Conservation (phyloP, 2,888 invertebrate species). For the Aphodius granarius region DNA sequence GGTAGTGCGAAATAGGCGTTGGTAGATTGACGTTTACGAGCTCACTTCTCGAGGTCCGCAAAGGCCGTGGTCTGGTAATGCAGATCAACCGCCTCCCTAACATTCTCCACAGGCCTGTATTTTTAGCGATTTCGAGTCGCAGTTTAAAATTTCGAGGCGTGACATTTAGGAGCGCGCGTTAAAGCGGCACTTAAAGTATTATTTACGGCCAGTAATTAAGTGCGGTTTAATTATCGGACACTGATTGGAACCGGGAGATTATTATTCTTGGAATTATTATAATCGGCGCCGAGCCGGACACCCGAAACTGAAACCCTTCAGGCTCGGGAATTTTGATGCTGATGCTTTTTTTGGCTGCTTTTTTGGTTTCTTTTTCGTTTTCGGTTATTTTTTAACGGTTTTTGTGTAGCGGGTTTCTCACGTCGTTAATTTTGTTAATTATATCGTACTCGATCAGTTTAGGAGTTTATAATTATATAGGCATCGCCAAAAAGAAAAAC, state of each 20-base stretch:
- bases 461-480: background rate
- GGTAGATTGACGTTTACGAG: slow-evolving; percentile 49
- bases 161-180: slow-evolving; percentile 55
- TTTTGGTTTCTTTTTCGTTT: background rate
- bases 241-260: slow-evolving; percentile 49
- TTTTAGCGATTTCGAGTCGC: slow-evolving; percentile 47
- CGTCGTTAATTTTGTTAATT: background rate
- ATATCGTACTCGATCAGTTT: background rate
- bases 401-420: background rate
- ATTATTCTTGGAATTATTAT: slow-evolving; percentile 49
- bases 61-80: background rate
- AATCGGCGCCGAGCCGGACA: slow-evolving; percentile 15
- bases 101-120: slow-evolving; percentile 42
- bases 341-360: background rate
- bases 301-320: slow-evolving; percentile 11
- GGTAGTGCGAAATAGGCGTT: slow-evolving; percentile 31
- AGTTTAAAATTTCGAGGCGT: slow-evolving; percentile 50
- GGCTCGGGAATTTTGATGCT: background rate
- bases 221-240: slow-evolving; percentile 51
- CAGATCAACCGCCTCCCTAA: background rate
- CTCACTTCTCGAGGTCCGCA: slow-evolving; percentile 19
- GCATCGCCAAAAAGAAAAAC: background rate
- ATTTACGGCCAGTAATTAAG: slow-evolving; percentile 56
- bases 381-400: background rate
- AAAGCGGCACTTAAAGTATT: slow-evolving; percentile 55